These are phyloP conservation scores for Dicrostonyx torquatus DNA, from an alignment of 2,797 vertebrate species.

Conservation along the genomic window DNA sequence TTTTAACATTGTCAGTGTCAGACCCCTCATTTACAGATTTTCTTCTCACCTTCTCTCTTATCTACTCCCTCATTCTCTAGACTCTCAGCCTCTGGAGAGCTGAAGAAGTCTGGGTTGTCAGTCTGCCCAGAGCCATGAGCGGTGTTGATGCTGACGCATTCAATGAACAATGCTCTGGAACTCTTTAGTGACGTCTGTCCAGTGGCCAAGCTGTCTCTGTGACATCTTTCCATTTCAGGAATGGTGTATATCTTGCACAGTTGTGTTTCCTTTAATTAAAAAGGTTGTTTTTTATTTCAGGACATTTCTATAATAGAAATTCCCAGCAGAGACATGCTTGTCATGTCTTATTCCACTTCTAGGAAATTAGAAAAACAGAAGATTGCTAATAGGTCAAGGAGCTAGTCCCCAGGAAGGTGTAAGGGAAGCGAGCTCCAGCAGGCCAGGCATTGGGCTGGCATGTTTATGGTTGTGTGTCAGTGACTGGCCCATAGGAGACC, in stretches of 20 bases:
- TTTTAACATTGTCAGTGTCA: neutral
- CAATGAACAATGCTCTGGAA: fast-evolving
- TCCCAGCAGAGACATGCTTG: neutral
- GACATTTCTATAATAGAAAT: neutral
- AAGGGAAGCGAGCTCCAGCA: neutral
- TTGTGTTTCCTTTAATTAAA: neutral
- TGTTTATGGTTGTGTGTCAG: constrained; percentile 7
- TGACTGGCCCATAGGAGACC: neutral
- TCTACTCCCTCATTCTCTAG: neutral
- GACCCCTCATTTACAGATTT: neutral
- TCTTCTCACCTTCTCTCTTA: neutral
- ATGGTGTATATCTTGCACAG: neutral
- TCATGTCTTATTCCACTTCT: neutral
- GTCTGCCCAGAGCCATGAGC: neutral
- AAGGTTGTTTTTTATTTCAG: neutral
- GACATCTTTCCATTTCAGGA: neutral
- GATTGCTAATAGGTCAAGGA: constrained; percentile 31
- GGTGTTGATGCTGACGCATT: too few relatives aligned
- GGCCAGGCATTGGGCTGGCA: neutral
- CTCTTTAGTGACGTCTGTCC: neutral
- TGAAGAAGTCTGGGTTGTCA: too few relatives aligned
- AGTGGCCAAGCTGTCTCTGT: neutral
- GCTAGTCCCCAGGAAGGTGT: neutral
- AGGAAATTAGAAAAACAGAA: constrained; percentile 34
- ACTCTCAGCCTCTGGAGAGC: neutral